Base-by-base conservation (phyloP, 2,888 invertebrate genomes). In the Dryadula phaetusa region DNA sequence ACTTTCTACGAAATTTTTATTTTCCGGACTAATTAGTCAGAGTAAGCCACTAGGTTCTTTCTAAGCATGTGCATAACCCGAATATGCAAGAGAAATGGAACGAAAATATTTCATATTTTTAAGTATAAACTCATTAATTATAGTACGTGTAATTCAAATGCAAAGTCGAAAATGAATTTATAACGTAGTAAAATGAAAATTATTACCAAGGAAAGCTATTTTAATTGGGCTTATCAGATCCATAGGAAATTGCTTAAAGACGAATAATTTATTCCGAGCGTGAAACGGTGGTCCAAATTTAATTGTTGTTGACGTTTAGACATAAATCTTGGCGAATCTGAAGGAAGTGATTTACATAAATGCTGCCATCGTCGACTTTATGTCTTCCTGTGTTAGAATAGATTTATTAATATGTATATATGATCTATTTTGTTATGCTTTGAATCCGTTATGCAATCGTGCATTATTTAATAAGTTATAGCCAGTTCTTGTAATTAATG, bases 281-380 rank as follows among this genome's bases (percentile, higher is more conserved):
- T 79, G 81, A 81, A 82, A 79, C 83, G 83, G 80, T 78, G 80
- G 83, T 85, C 84, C 83, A 86, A 87, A 88, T 89, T 90, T 90
- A 90, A 91, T 90, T 90, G 87, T 89, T 88, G 85, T 81, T 85
- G 86, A 87, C 85, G 81, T 76, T 79, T 77, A 84, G 80, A 81
- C 85, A 88, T 90, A 88, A 90, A 90, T 90, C 89, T 86, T 79
- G 72, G 82, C 78, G 81, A 86, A 88, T 88, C 85, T 86, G 83
- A 77, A 85, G 90, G 87, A 90, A 89, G 84, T 82, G 79, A 89
- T 90, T 90, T 90, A 87, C 90, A 90, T 90, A 89, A 90, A 86
- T 77, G 85, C 81, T 80, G 78, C 81, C 81, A 84, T 87, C 83
- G 79, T 77, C 72, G 78, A 77, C 76, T 85, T 81, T 80, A 82